These are phyloP conservation scores for Rhynchomys soricoides DNA, from an alignment of 2,113 vertebrate species.

Conservation along the genomic window DNA sequence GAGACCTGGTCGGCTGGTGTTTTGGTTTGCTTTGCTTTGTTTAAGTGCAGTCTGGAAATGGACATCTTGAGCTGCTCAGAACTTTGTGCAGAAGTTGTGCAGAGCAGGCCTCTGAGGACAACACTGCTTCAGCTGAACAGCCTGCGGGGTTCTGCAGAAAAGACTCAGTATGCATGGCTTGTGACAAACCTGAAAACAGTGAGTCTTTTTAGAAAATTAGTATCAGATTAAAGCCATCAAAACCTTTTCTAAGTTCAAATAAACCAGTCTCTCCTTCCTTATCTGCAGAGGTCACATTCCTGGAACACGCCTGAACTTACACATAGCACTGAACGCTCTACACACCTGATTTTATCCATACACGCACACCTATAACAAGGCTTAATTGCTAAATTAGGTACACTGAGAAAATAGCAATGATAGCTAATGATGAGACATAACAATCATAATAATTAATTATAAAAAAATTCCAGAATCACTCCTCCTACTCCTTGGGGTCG, in stretches of 20 bases:
- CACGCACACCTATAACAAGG: neutral
- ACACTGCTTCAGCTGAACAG: neutral
- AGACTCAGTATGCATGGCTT: neutral
- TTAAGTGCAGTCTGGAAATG: neutral
- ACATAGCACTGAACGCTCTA: neutral
- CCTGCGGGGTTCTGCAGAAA: slow-evolving; percentile 15
- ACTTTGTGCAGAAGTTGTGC: neutral
- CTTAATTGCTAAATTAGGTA: neutral
- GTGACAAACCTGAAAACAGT: slow-evolving; percentile 28
- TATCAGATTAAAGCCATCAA: neutral
- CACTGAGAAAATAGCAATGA: neutral
- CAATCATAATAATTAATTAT: neutral
- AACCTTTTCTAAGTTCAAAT: slow-evolving; percentile 19
- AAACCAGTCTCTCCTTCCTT: neutral
- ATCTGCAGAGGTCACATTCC: neutral
- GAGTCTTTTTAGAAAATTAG: slow-evolving; percentile 30
- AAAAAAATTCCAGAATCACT: neutral
- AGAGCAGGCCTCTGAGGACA: neutral
- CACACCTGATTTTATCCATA: neutral
- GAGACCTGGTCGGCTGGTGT: neutral
- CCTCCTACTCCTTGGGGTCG: neutral
- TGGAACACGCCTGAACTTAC: neutral
- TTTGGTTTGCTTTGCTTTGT: neutral
- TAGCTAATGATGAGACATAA: neutral
- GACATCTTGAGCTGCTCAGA: neutral